These are phyloP conservation scores for Eriosoma lanigerum DNA, from an alignment of 1,140 invertebrate genomes.

Conservation along the genomic window DNA sequence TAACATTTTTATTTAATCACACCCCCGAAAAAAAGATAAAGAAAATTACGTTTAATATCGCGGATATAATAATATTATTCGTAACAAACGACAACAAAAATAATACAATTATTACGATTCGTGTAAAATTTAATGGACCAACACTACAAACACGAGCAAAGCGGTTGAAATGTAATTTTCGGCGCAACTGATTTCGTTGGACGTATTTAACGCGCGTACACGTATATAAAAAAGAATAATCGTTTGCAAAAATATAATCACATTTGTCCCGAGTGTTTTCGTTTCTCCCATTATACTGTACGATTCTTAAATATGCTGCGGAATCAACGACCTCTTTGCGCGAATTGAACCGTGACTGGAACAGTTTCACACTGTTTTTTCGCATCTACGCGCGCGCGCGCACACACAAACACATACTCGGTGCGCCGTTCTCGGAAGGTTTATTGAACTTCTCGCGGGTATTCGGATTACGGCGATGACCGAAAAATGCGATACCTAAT, in stretches of 20 bases:
- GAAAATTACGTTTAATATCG: too few relatives aligned
- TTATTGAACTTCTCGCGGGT: slow-evolving; percentile 46
- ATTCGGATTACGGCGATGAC: slow-evolving; percentile 9
- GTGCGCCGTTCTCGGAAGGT: slow-evolving; percentile 19
- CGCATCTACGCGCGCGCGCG: neutral
- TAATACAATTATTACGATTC: too few relatives aligned
- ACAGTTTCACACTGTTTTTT: slow-evolving; percentile 49
- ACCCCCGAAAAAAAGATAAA: too few relatives aligned
- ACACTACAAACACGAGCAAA: too few relatives aligned
- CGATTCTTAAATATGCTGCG: slow-evolving; percentile 18
- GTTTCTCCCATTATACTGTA: neutral
- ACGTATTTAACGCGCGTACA: too few relatives aligned
- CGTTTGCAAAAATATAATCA: neutral
- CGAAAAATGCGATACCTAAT: slow-evolving; percentile 27
- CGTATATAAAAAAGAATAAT: neutral
- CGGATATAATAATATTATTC: too few relatives aligned
- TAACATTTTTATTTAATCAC: too few relatives aligned
- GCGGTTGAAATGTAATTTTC: neutral
- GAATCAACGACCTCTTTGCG: slow-evolving; percentile 48
- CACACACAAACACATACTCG: neutral
- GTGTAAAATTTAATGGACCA: neutral
- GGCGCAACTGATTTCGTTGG: neutral
- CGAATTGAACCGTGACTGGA: slow-evolving; percentile 51
- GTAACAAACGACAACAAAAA: too few relatives aligned
- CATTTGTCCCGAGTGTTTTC: neutral